Percentiles rank a stretch among this genome's conserved stretches.
Evolutionary conservation across 2,888 invertebrate genomes (phyloP).

Genomic region (Alentia gelatinosa): DNA sequence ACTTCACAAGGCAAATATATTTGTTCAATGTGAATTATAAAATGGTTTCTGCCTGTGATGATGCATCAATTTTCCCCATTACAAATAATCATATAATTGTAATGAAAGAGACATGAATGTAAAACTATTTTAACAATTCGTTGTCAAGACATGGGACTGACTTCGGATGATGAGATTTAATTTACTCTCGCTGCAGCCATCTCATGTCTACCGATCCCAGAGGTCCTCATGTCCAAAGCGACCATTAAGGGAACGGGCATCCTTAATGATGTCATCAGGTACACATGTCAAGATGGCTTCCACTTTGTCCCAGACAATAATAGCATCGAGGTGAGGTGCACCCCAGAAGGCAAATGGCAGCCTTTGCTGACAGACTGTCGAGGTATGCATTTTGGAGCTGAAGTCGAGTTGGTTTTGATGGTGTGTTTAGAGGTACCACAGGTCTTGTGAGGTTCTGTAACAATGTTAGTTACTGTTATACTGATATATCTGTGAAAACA

Average conservation of each 20-base stretch:
- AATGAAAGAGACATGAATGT: not conserved
- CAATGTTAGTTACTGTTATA: not conserved
- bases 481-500: not conserved
- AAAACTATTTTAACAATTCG: not conserved
- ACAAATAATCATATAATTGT: not conserved
- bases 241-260: not conserved
- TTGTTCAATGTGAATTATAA: too few relatives aligned
- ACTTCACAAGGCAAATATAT: too few relatives aligned
- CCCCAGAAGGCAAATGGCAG: not conserved
- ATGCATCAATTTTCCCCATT: not conserved
- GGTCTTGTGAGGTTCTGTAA: too few relatives aligned
- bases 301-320: not conserved
- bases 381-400: not conserved
- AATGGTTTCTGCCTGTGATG: too few relatives aligned
- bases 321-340: not conserved
- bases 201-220: not conserved
- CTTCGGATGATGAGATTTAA: not conserved
- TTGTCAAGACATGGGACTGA: not conserved
- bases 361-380: not conserved
- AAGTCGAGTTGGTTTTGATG: too few relatives aligned
- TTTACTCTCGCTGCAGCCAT: not conserved
- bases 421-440: too few relatives aligned
- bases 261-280: not conserved
- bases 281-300: not conserved
- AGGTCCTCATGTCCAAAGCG: not conserved